Base-by-base conservation (phyloP, 2,888 invertebrate species). In the Aplocera efformata region DNA sequence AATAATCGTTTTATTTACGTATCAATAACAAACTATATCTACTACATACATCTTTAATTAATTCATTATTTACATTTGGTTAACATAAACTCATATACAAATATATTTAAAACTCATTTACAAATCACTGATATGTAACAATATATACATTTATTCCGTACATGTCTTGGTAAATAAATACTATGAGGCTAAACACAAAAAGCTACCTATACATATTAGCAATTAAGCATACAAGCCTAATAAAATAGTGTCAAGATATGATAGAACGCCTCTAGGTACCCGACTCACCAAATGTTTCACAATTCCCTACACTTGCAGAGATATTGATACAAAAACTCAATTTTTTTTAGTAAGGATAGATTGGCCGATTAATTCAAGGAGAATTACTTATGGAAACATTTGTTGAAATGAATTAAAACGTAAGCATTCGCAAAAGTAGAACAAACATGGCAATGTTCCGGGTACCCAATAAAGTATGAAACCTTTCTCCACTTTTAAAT, bases 111-210 rank as follows among this genome's bases (percentile, higher is more conserved):
- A 56, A 47, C 34, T 44, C 60, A 63, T 72, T 63, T 73, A 77
- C 69, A 75, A 53, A 58, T 63, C 57, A 61, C 39, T 73, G 76
- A 78, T 80, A 79, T 79, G 76, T 77, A 68, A 76, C 66, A 72
- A 63, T 77, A 78, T 79, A 59, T 75, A 79, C 79, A 82, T 55
- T 60, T 62, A 40, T 25, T 41, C 21, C 8, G 10, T 38, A 62
- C 31, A 35, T 52, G 24, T 36, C 29, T 35, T 33, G 63, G 68
- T 69, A 69, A 68, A 73, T 72, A 73, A 60, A 63, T 63, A 57
- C 20, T 40, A 33, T 27, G 9, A 55, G 49, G 50, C 58, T 64
- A 63, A 54, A 53, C 56, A 52, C 33, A 56, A 60, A 66, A 63
- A 41, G 36, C 33, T 58, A 61, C 42, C 58, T 61, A 56, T 58